Evolutionary conservation across 2,113 vertebrate species (phyloP).

Genomic region (Silurus asotus): DNA sequence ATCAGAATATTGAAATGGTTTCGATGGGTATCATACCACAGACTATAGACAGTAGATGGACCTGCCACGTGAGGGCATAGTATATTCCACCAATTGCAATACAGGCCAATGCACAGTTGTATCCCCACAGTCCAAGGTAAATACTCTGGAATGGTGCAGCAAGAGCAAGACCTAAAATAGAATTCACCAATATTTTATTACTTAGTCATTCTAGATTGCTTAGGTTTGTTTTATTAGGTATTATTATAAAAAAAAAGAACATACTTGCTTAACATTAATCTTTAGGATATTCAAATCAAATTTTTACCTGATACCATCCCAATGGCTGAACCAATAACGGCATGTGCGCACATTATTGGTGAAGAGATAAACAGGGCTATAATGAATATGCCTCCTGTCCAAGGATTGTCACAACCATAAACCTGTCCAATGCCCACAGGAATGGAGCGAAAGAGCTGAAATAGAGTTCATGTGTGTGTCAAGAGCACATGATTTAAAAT

Average conservation of each 20-base stretch:
- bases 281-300: neutral
- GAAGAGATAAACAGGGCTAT: constrained; percentile 88
- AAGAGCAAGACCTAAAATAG: constrained; percentile 82
- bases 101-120: constrained; percentile 91
- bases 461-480: neutral
- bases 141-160: constrained; percentile 84
- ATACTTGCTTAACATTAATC: neutral
- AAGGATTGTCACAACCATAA: constrained; percentile 90
- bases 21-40: constrained; percentile 78
- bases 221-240: neutral
- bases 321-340: constrained; percentile 82
- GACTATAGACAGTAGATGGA: constrained; percentile 83
- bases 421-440: constrained; percentile 88
- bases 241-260: neutral
- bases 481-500: neutral
- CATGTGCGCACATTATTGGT: constrained; percentile 85
- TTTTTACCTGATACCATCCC: constrained; percentile 87
- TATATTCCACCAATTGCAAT: constrained; percentile 90
- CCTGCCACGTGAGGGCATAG: constrained; percentile 94
- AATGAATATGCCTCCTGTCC: constrained; percentile 88
- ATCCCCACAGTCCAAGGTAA: constrained; percentile 89
- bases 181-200: neutral
- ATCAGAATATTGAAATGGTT: neutral
- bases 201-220: neutral
- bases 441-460: constrained; percentile 84